Conservation (phyloP, 2,113 vertebrate genomes). For the Atractosteus spatula region DNA sequence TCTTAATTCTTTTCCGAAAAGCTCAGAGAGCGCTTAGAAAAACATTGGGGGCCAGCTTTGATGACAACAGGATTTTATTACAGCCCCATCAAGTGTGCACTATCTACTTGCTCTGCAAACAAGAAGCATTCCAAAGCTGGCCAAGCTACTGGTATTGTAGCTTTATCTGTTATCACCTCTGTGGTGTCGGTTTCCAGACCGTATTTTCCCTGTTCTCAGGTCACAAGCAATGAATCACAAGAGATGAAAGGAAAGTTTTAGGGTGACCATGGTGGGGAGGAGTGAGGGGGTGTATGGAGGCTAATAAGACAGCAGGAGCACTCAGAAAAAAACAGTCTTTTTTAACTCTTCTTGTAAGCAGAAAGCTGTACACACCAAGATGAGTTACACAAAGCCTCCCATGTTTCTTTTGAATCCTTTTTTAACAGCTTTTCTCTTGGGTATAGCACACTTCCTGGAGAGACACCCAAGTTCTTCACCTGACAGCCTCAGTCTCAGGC, state of each 20-base stretch:
- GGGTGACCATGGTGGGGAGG: neutral
- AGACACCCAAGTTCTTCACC: too few relatives aligned
- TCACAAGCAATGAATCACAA: conserved; percentile 36
- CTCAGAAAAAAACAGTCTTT: neutral
- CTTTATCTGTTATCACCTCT: conserved; percentile 38
- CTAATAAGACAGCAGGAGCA: conserved; percentile 18
- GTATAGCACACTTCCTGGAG: too few relatives aligned
- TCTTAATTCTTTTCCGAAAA: conserved; percentile 44
- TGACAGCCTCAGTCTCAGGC: too few relatives aligned
- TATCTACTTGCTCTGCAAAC: conserved; percentile 26
- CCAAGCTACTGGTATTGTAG: conserved; percentile 27
- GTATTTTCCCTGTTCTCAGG: conserved; percentile 34
- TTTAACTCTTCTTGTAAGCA: neutral
- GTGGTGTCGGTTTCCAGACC: conserved; percentile 36
- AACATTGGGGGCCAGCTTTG: conserved; percentile 46
- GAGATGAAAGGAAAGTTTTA: conserved; percentile 25
- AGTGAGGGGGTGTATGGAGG: neutral
- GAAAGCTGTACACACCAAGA: neutral
- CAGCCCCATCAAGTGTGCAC: conserved; percentile 21
- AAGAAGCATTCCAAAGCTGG: conserved; percentile 32
- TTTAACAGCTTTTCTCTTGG: too few relatives aligned
- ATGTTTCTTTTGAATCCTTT: too few relatives aligned
- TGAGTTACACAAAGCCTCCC: neutral
- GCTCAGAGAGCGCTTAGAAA: conserved; percentile 44
- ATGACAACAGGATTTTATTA: conserved; percentile 38